Evolutionary conservation across 2,888 invertebrate genomes (phyloP).

Genomic region (Drosophila eohydei): DNA sequence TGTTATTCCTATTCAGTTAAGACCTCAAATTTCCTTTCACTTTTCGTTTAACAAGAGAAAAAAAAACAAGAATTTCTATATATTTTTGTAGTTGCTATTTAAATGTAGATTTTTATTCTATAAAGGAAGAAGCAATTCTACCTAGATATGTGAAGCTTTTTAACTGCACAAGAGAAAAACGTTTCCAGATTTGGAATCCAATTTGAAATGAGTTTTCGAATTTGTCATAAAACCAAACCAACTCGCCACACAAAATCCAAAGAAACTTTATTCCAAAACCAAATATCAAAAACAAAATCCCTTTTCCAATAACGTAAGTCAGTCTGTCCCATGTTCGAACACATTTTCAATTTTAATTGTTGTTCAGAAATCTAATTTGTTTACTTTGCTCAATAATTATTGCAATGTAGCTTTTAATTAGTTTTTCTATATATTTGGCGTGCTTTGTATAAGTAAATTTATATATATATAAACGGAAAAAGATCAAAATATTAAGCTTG

Average conservation of each 20-base stretch:
- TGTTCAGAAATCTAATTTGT: slow-evolving; percentile 38
- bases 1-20: slow-evolving; percentile 34
- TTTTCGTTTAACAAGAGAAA: slow-evolving; percentile 9
- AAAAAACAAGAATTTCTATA: slow-evolving; percentile 15
- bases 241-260: slow-evolving; percentile 85
- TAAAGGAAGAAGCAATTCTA: not conserved
- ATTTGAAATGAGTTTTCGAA: slow-evolving; percentile 5
- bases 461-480: too few relatives aligned
- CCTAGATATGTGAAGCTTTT: slow-evolving; percentile 40
- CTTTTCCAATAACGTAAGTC: slow-evolving; percentile 38
- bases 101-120: slow-evolving; percentile 2
- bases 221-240: slow-evolving; percentile 51
- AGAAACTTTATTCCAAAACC: slow-evolving; percentile 12
- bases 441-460: slow-evolving; percentile 44
- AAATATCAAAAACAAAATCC: not conserved
- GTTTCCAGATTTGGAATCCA: not conserved
- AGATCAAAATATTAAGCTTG: slow-evolving; percentile 49
- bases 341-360: slow-evolving; percentile 28
- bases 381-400: slow-evolving; percentile 33
- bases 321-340: slow-evolving; percentile 29
- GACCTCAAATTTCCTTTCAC: not conserved
- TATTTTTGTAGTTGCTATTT: slow-evolving; percentile 27
- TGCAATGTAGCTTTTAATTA: slow-evolving; percentile 36
- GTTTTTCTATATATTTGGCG: slow-evolving; percentile 50
- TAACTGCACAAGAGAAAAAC: slow-evolving; percentile 41